Conservation (phyloP, 2,888 invertebrate genomes). For the Nephrotoma appendiculata region DNA sequence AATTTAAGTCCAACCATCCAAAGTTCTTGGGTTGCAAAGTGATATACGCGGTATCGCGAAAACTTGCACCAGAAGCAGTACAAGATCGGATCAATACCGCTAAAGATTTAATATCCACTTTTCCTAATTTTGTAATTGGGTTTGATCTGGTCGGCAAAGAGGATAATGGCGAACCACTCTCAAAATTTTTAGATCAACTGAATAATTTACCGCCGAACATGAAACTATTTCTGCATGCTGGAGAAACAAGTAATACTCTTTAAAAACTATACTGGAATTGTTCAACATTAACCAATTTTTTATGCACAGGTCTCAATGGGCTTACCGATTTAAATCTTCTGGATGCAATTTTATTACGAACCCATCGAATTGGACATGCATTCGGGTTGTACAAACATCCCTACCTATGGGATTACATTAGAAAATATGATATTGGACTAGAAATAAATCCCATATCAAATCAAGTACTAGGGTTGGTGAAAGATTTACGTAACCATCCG, state of each 20-base stretch:
- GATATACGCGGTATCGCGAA: slow-evolving; percentile 32
- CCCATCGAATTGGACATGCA: slow-evolving; percentile 30
- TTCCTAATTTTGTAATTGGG: slow-evolving; percentile 43
- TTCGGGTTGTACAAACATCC: slow-evolving; percentile 30
- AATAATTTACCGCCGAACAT: slow-evolving; percentile 20
- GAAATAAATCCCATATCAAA: slow-evolving; percentile 31
- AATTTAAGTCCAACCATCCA: slow-evolving; percentile 39
- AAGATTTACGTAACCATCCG: slow-evolving; percentile 50
- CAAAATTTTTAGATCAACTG: slow-evolving; percentile 19
- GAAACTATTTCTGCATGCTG: slow-evolving; percentile 47
- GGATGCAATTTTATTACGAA: slow-evolving; percentile 29
- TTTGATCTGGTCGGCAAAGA: slow-evolving; percentile 55
- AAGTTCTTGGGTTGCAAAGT: slow-evolving; percentile 43
- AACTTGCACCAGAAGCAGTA: slow-evolving; percentile 12
- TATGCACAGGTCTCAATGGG: slow-evolving; percentile 36
- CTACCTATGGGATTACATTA: slow-evolving; percentile 24
- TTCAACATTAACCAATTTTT: background rate
- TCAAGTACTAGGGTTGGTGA: slow-evolving; percentile 33
- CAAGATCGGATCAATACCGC: slow-evolving; percentile 17
- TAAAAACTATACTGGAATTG: background rate
- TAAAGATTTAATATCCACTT: slow-evolving; percentile 19
- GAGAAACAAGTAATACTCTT: slow-evolving; percentile 38
- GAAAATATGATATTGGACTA: slow-evolving; percentile 24
- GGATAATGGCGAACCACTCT: slow-evolving; percentile 40
- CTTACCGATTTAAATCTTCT: slow-evolving; percentile 42